phyloP scores from a whole-genome alignment of 2,797 vertebrate genomes.

The Tragelaphus eurycerus region DNA sequence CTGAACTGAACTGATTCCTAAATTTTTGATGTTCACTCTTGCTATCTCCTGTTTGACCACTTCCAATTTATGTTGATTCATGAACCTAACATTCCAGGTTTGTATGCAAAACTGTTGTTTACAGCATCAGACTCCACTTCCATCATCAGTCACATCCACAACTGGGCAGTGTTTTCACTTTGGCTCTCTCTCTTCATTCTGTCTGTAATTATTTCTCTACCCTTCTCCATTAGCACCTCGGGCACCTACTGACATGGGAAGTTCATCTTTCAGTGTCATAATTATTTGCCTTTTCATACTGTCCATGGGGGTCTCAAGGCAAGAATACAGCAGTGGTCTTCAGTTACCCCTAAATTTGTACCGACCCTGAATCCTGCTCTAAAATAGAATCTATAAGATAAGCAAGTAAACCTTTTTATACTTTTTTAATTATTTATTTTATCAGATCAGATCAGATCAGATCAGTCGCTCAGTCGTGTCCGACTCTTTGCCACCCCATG shows the following conservation, averaged over 20 bases:
- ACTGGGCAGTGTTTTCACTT: not conserved
- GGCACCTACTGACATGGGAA: not conserved
- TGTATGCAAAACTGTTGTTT: not conserved
- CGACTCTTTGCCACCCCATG: no score
- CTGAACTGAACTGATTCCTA: not conserved
- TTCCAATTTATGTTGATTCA: not conserved
- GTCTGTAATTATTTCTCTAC: not conserved
- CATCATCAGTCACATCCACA: not conserved
- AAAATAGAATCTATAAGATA: not conserved
- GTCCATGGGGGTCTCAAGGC: not conserved
- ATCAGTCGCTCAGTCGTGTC: no score
- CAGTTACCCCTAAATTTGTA: not conserved
- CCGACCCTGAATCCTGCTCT: not conserved
- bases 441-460: not conserved
- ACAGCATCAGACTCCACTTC: not conserved
- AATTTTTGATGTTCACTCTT: not conserved
- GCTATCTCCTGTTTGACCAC: not conserved
- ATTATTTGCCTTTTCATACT: not conserved
- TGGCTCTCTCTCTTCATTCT: not conserved
- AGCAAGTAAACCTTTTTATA: not conserved
- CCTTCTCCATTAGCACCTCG: not conserved
- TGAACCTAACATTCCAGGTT: not conserved
- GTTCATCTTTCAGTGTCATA: not conserved
- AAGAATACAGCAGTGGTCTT: not conserved
- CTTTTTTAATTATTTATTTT: not conserved